phyloP scores from a whole-genome alignment of 2,888 invertebrate species.

The Pollenia griseotomentosa region DNA sequence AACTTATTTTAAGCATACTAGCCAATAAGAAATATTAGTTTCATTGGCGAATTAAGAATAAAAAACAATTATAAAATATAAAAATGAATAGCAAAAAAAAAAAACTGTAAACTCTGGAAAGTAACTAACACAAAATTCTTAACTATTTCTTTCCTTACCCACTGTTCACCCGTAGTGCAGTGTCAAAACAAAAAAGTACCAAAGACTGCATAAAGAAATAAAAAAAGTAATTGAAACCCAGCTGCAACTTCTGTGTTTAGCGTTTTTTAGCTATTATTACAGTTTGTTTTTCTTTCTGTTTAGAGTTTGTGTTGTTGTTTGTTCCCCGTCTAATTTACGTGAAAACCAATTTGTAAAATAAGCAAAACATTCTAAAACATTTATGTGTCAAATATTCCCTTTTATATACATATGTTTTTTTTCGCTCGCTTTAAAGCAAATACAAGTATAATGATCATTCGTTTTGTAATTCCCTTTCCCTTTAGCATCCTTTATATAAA shows the following conservation, averaged over 20 bases:
- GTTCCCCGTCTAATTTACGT: constrained; percentile 65
- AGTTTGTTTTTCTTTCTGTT: constrained; percentile 9
- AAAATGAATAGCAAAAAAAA: too few relatives aligned
- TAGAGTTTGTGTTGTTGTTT: constrained; percentile 40
- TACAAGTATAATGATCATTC: constrained; percentile 39
- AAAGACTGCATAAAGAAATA: neutral
- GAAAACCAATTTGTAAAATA: constrained; percentile 70
- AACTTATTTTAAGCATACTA: too few relatives aligned
- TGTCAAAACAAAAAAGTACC: neutral
- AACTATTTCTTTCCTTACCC: neutral
- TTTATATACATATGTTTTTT: constrained; percentile 20
- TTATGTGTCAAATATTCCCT: constrained; percentile 55
- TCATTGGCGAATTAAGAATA: too few relatives aligned
- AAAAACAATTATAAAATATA: too few relatives aligned
- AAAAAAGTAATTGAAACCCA: constrained; percentile 44
- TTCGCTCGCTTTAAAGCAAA: constrained; percentile 1
- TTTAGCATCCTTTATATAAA: neutral
- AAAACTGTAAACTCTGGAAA: neutral
- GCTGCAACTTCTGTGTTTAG: constrained; percentile 59
- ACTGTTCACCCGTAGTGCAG: constrained; percentile 21
- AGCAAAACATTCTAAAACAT: constrained; percentile 56
- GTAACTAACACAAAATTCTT: too few relatives aligned
- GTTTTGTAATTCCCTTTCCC: neutral
- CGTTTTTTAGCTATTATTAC: constrained; percentile 10
- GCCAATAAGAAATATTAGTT: too few relatives aligned